phyloP scores from a whole-genome alignment of 2,113 vertebrate genomes.

The Erythrocebus patas region DNA sequence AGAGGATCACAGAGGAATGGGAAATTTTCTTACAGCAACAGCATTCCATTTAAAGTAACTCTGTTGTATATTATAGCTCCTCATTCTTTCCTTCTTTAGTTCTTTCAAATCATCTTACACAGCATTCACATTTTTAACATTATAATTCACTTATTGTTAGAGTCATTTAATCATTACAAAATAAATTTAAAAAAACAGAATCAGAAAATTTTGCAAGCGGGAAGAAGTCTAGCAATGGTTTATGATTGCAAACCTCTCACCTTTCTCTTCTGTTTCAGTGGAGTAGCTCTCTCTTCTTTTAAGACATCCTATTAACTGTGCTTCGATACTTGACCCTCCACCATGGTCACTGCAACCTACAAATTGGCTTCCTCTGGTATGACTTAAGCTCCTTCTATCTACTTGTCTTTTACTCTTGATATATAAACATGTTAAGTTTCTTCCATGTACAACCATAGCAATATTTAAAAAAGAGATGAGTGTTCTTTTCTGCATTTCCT shows the following conservation, averaged over 20 bases:
- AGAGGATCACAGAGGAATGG: conserved; percentile 16
- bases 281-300: not conserved
- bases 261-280: not conserved
- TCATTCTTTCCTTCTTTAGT: not conserved
- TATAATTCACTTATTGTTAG: not conserved
- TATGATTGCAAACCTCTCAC: not conserved
- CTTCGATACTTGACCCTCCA: not conserved
- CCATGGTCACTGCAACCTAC: no score
- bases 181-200: not conserved
- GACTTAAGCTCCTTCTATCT: not conserved
- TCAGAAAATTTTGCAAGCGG: not conserved
- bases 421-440: not conserved
- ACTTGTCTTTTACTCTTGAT: not conserved
- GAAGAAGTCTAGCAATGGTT: not conserved
- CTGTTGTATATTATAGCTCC: not conserved
- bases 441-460: not conserved
- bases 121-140: not conserved
- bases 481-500: not conserved
- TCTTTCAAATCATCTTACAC: not conserved
- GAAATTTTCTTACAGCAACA: not conserved
- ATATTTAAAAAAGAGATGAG: not conserved
- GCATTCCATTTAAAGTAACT: not conserved
- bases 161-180: not conserved
- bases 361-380: not conserved
- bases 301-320: not conserved